Evolutionary conservation across 2,888 invertebrate species (phyloP).

Genomic region (Parnassius glacialis): DNA sequence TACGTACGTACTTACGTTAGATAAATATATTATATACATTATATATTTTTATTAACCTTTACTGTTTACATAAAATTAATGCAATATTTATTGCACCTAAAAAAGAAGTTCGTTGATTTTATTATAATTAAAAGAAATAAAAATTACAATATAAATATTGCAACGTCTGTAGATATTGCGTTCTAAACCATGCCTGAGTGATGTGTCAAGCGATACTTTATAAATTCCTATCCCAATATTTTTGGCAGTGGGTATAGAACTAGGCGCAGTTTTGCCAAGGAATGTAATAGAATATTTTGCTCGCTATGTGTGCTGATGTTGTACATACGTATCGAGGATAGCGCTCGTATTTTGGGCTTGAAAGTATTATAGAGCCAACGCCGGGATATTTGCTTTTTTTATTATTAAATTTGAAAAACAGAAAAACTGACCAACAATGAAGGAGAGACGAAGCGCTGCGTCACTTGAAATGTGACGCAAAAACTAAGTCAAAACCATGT

Average conservation of each 20-base stretch:
- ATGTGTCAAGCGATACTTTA: constrained; percentile 9
- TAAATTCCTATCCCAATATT: constrained; percentile 17
- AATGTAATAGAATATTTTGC: constrained; percentile 21
- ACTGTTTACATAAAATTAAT: too few species aligned
- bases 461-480: too few species aligned
- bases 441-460: too few species aligned
- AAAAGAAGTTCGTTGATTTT: too few species aligned
- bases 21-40: too few species aligned
- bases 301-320: constrained; percentile 10
- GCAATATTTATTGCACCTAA: too few species aligned
- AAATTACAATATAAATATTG: not conserved
- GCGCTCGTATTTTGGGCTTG: not conserved
- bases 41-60: too few species aligned
- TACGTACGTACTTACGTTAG: too few species aligned
- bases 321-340: constrained; percentile 12
- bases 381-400: constrained; percentile 5
- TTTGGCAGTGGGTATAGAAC: constrained; percentile 10
- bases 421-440: too few species aligned
- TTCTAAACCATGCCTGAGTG: constrained; percentile 1
- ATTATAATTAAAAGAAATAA: too few species aligned
- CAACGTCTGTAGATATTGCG: not conserved
- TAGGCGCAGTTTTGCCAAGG: constrained; percentile 17
- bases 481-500: too few species aligned
- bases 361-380: constrained; percentile 3
- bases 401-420: constrained; percentile 8